phyloP scores from a whole-genome alignment of 2,888 invertebrate genomes.

The Scaptomyza parva region DNA sequence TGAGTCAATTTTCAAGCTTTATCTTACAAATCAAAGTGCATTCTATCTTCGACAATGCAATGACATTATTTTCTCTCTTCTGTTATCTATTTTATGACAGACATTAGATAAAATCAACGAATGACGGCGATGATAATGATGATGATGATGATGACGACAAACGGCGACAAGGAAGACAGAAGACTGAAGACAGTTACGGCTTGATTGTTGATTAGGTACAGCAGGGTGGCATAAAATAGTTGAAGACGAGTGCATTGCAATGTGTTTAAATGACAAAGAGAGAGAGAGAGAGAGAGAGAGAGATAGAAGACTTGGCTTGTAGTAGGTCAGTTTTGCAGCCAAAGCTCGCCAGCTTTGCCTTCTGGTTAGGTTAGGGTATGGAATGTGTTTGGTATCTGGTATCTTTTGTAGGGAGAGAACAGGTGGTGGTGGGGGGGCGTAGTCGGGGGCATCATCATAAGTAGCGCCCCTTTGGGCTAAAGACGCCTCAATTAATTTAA shows the following conservation, averaged over 20 bases:
- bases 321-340: slow-evolving; percentile 52
- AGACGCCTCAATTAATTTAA: slow-evolving; percentile 67
- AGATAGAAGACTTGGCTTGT: slow-evolving; percentile 30
- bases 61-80: not conserved
- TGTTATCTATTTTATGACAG: slow-evolving; percentile 49
- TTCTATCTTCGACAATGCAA: not conserved
- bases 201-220: slow-evolving; percentile 18
- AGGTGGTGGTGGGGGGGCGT: not conserved
- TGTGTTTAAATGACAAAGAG: slow-evolving; percentile 11
- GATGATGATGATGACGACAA: slow-evolving; percentile 5
- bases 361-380: slow-evolving; percentile 8
- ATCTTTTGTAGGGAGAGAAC: too few species aligned
- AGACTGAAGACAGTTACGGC: slow-evolving; percentile 48
- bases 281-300: not conserved
- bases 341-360: slow-evolving; percentile 27
- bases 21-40: slow-evolving; percentile 11
- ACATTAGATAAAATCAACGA: slow-evolving; percentile 54
- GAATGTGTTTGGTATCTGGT: too few species aligned
- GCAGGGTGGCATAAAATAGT: slow-evolving; percentile 28
- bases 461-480: slow-evolving; percentile 17
- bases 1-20: too few species aligned
- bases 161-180: slow-evolving; percentile 45
- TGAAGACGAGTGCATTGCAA: slow-evolving; percentile 35
- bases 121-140: slow-evolving; percentile 10
- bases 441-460: slow-evolving; percentile 12